These are phyloP conservation scores for Prietella phreatophila DNA, from an alignment of 2,113 vertebrate genomes.

Conservation along the genomic window DNA sequence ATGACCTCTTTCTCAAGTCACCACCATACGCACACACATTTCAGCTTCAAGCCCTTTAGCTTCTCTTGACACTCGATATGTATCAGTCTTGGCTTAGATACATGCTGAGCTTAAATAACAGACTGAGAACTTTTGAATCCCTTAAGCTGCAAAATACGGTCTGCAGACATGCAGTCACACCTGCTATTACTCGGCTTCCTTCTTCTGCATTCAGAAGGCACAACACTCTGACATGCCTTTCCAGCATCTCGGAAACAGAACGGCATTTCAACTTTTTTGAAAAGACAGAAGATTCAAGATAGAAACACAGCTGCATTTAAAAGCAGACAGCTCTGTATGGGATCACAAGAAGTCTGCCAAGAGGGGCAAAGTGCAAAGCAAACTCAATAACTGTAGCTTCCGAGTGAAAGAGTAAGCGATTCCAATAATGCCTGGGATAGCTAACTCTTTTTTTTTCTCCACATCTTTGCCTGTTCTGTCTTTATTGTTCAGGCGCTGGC, in stretches of 20 bases:
- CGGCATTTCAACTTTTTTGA: background rate
- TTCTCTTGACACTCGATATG: background rate
- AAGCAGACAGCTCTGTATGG: background rate
- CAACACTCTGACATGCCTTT: background rate
- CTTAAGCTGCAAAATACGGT: slow-evolving; percentile 22
- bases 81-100: slow-evolving; percentile 14
- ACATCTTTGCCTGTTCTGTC: background rate
- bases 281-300: background rate
- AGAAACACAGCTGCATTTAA: background rate
- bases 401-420: slow-evolving; percentile 11
- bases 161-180: slow-evolving; percentile 3
- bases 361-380: slow-evolving; percentile 15
- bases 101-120: slow-evolving; percentile 11
- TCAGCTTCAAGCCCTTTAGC: background rate
- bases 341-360: slow-evolving; percentile 2
- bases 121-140: background rate
- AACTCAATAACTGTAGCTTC: slow-evolving; percentile 25
- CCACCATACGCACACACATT: slow-evolving; percentile 11
- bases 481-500: slow-evolving; percentile 5
- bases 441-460: background rate
- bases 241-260: background rate
- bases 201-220: slow-evolving; percentile 8
- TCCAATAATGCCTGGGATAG: slow-evolving; percentile 29
- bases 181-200: slow-evolving; percentile 8
- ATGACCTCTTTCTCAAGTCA: slow-evolving; percentile 2